Percentiles rank a stretch among this genome's conserved stretches.
These are phyloP conservation scores for Hybognathus amarus DNA, from an alignment of 2,797 vertebrate species.

Conservation along the genomic window DNA sequence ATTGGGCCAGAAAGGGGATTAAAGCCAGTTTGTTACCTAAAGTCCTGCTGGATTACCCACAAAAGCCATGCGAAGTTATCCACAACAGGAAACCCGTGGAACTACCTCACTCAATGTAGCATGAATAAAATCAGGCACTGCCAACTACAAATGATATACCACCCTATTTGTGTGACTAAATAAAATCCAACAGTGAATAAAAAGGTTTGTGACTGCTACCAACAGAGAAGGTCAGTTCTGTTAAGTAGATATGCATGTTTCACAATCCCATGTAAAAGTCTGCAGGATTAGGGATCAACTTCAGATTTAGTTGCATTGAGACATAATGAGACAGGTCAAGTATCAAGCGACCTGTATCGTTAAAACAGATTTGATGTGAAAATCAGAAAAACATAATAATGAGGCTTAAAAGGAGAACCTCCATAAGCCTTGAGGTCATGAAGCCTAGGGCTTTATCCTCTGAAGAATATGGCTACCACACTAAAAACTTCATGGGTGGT, in stretches of 20 bases:
- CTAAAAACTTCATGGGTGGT: conserved; percentile 28
- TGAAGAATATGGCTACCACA: conserved; percentile 1
- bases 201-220: conserved; percentile 4
- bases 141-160: not conserved
- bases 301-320: not conserved
- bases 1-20: conserved; percentile 34
- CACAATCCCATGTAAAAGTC: not conserved
- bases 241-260: conserved; percentile 6
- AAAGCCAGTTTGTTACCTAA: conserved; percentile 37
- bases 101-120: conserved; percentile 7
- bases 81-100: conserved; percentile 16
- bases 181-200: conserved; percentile 11
- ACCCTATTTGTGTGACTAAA: not conserved
- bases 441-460: conserved; percentile 14
- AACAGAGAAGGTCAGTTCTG: not conserved
- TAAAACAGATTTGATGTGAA: not conserved
- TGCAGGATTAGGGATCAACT: conserved; percentile 4
- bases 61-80: conserved; percentile 30
- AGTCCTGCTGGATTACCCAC: conserved; percentile 38
- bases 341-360: not conserved
- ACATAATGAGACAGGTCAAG: not conserved
- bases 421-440: conserved; percentile 7
- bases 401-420: conserved; percentile 8
- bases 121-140: not conserved
- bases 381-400: conserved; percentile 12